Conservation (phyloP, 2,888 invertebrate species). For the Cheilosia grossa region DNA sequence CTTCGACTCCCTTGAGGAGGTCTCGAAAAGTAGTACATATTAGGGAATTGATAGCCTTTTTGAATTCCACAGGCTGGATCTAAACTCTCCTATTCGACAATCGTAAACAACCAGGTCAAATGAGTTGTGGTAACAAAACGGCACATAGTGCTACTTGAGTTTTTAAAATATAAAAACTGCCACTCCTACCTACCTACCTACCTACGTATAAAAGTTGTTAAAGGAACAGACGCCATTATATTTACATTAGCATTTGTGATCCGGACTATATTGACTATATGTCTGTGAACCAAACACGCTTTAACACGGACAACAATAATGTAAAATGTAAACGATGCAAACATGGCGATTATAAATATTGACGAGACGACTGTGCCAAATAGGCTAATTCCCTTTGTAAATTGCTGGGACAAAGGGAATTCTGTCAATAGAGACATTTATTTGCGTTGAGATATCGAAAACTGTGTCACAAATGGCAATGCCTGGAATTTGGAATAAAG, state of each 20-base stretch:
- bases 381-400: constrained; percentile 39
- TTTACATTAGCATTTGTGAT: neutral
- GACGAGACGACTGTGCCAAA: constrained; percentile 15
- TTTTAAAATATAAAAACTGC: no score
- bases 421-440: neutral
- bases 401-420: constrained; percentile 12
- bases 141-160: no score
- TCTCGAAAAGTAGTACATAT: no score
- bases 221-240: neutral
- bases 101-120: no score
- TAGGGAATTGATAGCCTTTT: no score
- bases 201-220: neutral
- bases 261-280: neutral
- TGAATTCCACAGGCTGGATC: no score
- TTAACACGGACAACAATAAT: neutral
- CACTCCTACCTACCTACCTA: no score
- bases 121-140: no score
- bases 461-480: constrained; percentile 1
- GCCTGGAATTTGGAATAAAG: neutral
- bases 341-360: neutral
- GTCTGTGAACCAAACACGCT: neutral
- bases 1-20: no score
- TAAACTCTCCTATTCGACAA: no score
- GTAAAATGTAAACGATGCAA: constrained; percentile 1
- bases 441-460: neutral